Base-by-base conservation (phyloP, 2,888 invertebrate genomes). In the Hyppa rectilinea region DNA sequence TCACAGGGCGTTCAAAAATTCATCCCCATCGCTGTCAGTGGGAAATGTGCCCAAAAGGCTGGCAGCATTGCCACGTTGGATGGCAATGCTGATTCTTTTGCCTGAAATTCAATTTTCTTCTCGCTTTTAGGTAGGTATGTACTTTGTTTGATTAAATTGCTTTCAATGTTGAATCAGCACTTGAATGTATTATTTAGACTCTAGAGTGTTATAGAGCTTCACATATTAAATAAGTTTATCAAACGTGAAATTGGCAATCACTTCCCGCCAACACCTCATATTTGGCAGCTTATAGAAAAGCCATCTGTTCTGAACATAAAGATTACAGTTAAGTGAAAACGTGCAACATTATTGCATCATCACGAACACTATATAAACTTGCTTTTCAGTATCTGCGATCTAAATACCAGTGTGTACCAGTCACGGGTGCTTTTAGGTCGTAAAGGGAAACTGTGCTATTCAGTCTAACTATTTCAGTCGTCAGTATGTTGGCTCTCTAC, bases 341-440 rank as follows among this genome's bases (percentile, higher is more conserved):
- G 43, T 78, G 67, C 38, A 64, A 61, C 58, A 14, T 36, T 52
- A 53, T 65, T 75, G 47, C 43, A 58, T 68, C 49, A 68, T 55
- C 58, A 55, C 43, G 45, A 61, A 55, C 56, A 47, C 65, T 68
- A 66, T 56, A 36, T 66, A 68, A 29, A 58, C 55, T 65, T 45
- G 59, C 50, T 59, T 75, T 75, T 61, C 40, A 53, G 55, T 74
- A 61, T 78, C 69, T 71, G 50, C 55, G 71, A 52, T 75, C 78
- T 66, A 64, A 78, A 81, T 85, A 84, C 76, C 81, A 58, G 23
- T 61, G 49, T 55, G 85, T 77, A 58, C 78, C 76, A 78, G 83
- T 58, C 72, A 76, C 83, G 68, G 56, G 69, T 40, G 63, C 45
- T 75, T 60, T 58, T 58, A 76, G 55, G 49, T 58, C 29, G 29